Evolutionary conservation across 1,140 invertebrate species (phyloP), one percentile per base, ranked within the genome.

Genomic region (Camponotus floridanus): DNA sequence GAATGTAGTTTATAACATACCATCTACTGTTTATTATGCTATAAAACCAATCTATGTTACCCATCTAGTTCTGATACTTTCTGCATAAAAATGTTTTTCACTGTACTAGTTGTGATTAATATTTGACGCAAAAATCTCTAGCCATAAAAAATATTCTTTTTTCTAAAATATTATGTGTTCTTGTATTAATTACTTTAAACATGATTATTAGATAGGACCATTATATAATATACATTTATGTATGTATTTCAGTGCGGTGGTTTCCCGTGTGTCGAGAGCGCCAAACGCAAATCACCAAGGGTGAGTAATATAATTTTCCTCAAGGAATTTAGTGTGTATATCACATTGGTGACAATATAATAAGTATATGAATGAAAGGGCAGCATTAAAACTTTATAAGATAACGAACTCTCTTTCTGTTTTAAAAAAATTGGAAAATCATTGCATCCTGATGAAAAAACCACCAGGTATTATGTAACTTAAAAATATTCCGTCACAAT

Each of bases 231-330:
- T 39, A 18, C 3, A 70, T 64, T 83, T 57, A 84, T 80, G 88
- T 93, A 91, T 90, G n/a, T 94, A 86, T 95, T 95, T 87, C 95
- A 95, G 95, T 95, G 95, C 62, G 94, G 94, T 87, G 94, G 93
- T 84, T 94, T 94, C 81, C 94, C 95, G 21, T 95, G 95, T 85
- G 91, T 92, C 67, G 93, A 94, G 78, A 91, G 45, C 48, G 84
- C 86, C 45, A 92, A 94, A 85, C 93, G 92, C 73, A 95, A 95
- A 89, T 89, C 92, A 65, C 89, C 92, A 4, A 94, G 94, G 92
- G 94, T 95, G 79, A 94, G 94, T 94, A 48, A 26, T 48, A 33
- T 3, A 67, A 33, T 51, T 65, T 65, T 21, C 48, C 39, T 7
- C 3, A 9, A 33, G 4, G n/a, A 18, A 21, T 21, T 31, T 48